Evolutionary conservation across 2,113 vertebrate genomes (phyloP).

Genomic region (Callospermophilus lateralis): DNA sequence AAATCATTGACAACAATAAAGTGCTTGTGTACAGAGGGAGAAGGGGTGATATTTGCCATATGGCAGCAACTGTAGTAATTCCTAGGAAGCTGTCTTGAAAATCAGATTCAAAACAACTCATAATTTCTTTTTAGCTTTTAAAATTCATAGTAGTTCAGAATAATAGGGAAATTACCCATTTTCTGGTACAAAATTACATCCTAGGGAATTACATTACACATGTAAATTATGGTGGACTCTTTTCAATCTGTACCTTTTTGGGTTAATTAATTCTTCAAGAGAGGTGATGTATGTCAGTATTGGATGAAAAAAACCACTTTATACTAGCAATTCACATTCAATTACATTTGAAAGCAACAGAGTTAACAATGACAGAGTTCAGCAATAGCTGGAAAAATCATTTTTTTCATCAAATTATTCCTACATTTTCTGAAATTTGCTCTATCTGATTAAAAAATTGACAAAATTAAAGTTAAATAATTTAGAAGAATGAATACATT

Average conservation of each 20-base stretch:
- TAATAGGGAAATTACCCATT: conserved; percentile 66
- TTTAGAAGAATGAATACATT: not conserved
- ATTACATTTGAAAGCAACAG: conserved; percentile 46
- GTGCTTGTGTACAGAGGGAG: not conserved
- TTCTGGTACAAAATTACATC: conserved; percentile 65
- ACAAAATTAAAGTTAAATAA: not conserved
- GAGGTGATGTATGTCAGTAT: conserved; percentile 34
- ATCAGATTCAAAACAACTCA: conserved; percentile 32
- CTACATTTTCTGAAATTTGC: conserved; percentile 17
- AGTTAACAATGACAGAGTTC: conserved; percentile 58
- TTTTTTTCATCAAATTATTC: conserved; percentile 8
- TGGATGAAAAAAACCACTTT: conserved; percentile 48
- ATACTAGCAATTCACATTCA: conserved; percentile 55
- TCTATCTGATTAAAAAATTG: conserved; percentile 28
- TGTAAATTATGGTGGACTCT: conserved; percentile 63
- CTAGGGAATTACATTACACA: conserved; percentile 68
- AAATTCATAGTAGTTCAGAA: conserved; percentile 54
- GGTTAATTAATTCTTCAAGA: conserved; percentile 72
- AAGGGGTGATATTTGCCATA: not conserved
- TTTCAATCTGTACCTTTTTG: conserved; percentile 62
- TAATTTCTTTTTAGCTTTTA: conserved; percentile 60
- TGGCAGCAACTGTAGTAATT: not conserved
- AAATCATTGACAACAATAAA: not conserved
- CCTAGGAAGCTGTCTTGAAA: conserved; percentile 17
- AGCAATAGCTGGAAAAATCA: not conserved